Evolutionary conservation across 2,888 invertebrate species (phyloP), one percentile per base, ranked within the genome.

Genomic region (Formica aserva): DNA sequence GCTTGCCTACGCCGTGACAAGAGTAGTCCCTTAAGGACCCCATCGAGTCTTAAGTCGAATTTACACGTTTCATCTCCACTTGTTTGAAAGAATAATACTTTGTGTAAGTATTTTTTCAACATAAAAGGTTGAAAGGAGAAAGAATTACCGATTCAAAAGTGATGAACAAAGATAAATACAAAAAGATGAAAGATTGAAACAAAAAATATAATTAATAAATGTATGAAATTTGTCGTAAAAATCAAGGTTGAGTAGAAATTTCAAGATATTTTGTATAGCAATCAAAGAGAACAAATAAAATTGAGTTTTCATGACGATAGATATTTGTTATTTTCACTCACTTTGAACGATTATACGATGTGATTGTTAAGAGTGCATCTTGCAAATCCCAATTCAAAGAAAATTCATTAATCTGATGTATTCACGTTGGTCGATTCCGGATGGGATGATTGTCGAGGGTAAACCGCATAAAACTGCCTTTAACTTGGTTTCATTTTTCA

Each of bases 401-500:
- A 72, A 80, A 1, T 45, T 57, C 60, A 35, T 74, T 80, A 80
- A 80, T 75, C 45, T 41, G 57, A 45, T 60, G 45, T 45, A 62
- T 74, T 72, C 13, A 72, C 74, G 71, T 72, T 60, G 32, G 22
- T 15, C 57, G 45, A 35, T 74, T 45, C 57, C 57, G 18, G 22
- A 5, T 45, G 45, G 18, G 45, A 60, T 74, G 57, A 80, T 75
- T 26, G 60, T 80, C 75, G 22, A 74, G 32, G 35, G 41, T 32
- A 45, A 60, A 13, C 60, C 26, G 75, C 32, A 45, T 72, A 74
- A 80, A 80, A 66, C 82, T 72, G 57, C 62, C 41, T 83, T 72
- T 83, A 72, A 65, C 57, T 66, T 55, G 45, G 66, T 80, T 85
- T 80, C 77, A 76, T 84, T 85, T 86, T 86, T 86, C 86, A 86